phyloP scores from a whole-genome alignment of 2,113 vertebrate genomes.

The Nestor notabilis region DNA sequence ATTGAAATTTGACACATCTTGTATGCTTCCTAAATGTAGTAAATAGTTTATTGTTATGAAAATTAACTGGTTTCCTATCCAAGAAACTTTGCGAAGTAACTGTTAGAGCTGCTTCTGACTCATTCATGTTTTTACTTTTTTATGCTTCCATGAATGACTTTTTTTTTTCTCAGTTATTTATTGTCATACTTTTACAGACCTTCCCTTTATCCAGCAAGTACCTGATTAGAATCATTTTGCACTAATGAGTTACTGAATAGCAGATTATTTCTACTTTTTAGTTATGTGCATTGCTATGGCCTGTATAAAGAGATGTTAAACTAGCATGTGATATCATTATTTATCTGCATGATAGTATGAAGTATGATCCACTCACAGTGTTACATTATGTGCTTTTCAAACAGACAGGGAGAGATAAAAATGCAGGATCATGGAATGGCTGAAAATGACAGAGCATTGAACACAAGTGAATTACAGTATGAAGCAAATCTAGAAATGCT shows the following conservation, averaged over 20 bases:
- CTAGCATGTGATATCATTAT: not conserved
- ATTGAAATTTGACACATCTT: not conserved
- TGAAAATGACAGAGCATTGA: not conserved
- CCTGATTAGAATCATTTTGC: not conserved
- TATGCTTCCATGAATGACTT: not conserved
- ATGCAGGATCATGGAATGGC: not conserved
- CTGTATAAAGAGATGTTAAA: not conserved
- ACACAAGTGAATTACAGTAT: not conserved
- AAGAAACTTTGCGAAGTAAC: not conserved
- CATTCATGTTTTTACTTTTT: not conserved
- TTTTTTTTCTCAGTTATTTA: not conserved
- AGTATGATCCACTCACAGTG: not conserved
- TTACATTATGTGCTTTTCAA: rapidly evolving
- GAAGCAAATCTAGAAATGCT: not conserved
- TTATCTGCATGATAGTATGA: not conserved
- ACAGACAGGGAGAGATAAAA: not conserved
- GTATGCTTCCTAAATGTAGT: not conserved
- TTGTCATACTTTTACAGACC: not conserved
- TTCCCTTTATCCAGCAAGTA: not conserved
- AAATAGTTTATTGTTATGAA: not conserved
- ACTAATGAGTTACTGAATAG: not conserved
- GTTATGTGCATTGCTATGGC: not conserved
- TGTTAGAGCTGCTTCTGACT: not conserved
- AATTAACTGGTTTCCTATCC: not conserved
- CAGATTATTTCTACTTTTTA: not conserved